Evolutionary conservation across 1,140 invertebrate species (phyloP).

Genomic region (Tetragnatha versicolor): DNA sequence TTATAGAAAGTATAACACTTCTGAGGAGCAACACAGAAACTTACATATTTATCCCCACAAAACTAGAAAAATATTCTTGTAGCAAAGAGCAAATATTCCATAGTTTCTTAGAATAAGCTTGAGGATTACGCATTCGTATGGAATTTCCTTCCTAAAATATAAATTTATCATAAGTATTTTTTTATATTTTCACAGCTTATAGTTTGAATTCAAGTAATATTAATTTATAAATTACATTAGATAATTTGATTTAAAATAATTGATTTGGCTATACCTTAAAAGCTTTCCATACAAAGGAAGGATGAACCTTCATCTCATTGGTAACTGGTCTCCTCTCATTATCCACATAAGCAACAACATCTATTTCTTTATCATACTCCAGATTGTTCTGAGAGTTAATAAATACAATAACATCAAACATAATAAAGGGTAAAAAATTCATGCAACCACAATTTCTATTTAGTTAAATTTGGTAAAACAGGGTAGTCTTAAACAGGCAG

Average conservation of each 20-base stretch:
- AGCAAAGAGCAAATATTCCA: slow-evolving; percentile 75
- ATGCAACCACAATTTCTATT: too few species aligned
- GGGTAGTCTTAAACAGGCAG: background rate
- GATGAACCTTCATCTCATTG: slow-evolving; percentile 73
- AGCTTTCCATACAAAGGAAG: slow-evolving; percentile 83
- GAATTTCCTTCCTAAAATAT: slow-evolving; percentile 83
- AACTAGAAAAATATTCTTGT: slow-evolving; percentile 92
- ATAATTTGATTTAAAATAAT: background rate
- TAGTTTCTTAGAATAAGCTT: slow-evolving; percentile 77
- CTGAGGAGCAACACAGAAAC: slow-evolving; percentile 55
- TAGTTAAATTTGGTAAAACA: background rate
- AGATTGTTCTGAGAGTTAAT: slow-evolving; percentile 71
- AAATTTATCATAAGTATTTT: too few species aligned
- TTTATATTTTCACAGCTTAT: background rate
- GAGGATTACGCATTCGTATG: slow-evolving; percentile 91
- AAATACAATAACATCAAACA: background rate
- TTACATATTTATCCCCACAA: slow-evolving; percentile 90
- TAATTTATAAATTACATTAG: background rate
- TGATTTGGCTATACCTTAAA: slow-evolving; percentile 69
- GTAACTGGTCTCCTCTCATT: slow-evolving; percentile 85
- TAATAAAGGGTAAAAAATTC: too few species aligned
- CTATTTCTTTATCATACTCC: slow-evolving; percentile 85
- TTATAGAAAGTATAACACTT: background rate
- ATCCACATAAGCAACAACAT: slow-evolving; percentile 85
- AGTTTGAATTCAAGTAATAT: background rate